Percentiles rank a stretch among this genome's conserved stretches.
Evolutionary conservation across 2,113 vertebrate species (phyloP).

Genomic region (Cricetomys ansorgei): DNA sequence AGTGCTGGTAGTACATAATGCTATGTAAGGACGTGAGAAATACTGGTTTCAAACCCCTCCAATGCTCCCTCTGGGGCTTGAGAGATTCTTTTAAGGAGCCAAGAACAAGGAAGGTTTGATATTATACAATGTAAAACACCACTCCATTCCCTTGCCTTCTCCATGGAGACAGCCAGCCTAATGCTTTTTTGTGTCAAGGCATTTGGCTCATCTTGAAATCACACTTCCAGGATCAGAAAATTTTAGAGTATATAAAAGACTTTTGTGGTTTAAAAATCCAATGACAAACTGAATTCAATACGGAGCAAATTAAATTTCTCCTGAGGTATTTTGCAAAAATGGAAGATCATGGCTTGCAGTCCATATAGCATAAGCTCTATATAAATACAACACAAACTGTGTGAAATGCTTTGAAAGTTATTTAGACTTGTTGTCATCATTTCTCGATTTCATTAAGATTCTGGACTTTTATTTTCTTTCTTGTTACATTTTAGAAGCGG

Average conservation of each 20-base stretch:
- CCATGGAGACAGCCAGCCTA: constrained; percentile 50
- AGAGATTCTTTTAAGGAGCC: background rate
- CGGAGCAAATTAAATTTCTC: constrained; percentile 74
- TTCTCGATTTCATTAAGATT: constrained; percentile 60
- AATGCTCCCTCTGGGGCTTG: background rate
- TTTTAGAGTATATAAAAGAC: constrained; percentile 45
- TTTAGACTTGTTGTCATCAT: background rate
- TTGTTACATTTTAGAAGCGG: background rate
- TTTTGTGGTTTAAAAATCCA: constrained; percentile 72
- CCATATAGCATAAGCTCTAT: background rate
- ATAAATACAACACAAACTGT: constrained; percentile 40
- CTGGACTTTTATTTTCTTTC: background rate
- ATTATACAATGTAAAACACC: constrained; percentile 71
- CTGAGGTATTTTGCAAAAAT: constrained; percentile 25
- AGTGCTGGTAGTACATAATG: background rate
- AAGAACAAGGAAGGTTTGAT: constrained; percentile 56
- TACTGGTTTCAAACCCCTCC: background rate
- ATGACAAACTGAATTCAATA: constrained; percentile 73
- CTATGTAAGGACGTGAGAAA: background rate
- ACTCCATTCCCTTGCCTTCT: constrained; percentile 32
- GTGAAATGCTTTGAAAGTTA: constrained; percentile 39
- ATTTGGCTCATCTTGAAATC: constrained; percentile 75
- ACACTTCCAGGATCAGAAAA: constrained; percentile 64
- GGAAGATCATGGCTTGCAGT: constrained; percentile 26
- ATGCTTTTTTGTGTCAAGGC: constrained; percentile 65